Conservation (phyloP, 1,140 invertebrate species). For the Diplogasteroides magnus region DNA sequence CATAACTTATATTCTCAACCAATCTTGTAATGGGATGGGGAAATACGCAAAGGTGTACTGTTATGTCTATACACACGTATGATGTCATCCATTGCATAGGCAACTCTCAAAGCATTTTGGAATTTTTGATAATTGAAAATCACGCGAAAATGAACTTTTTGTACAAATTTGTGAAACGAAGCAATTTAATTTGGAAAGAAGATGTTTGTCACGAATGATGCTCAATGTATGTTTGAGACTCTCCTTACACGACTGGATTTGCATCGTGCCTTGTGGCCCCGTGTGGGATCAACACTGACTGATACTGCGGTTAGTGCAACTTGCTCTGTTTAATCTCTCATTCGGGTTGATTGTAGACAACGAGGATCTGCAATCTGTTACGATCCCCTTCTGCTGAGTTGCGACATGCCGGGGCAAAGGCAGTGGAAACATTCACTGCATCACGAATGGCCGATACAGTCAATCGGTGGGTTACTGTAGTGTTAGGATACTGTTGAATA, state of each 20-base stretch:
- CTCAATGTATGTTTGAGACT: slow-evolving; percentile 8
- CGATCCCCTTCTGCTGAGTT: not conserved
- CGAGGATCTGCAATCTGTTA: not conserved
- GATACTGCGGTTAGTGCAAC: slow-evolving; percentile 1
- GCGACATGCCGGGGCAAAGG: slow-evolving; percentile 17
- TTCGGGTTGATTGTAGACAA: too few relatives aligned
- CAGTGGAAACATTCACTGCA: slow-evolving; percentile 10
- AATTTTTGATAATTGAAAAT: too few relatives aligned
- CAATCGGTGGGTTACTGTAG: not conserved
- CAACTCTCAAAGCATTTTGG: too few relatives aligned
- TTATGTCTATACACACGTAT: too few relatives aligned
- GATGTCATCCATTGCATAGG: too few relatives aligned
- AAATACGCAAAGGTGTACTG: too few relatives aligned
- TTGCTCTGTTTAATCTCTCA: too few relatives aligned
- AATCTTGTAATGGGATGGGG: too few relatives aligned
- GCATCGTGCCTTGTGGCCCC: slow-evolving; percentile 16
- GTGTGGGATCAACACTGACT: slow-evolving; percentile 15
- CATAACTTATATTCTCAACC: too few relatives aligned
- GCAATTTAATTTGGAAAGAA: not conserved
- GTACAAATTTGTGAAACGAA: not conserved
- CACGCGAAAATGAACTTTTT: too few relatives aligned
- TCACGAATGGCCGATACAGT: not conserved
- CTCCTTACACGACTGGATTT: slow-evolving; percentile 19
- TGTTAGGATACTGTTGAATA: not conserved
- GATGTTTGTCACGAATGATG: not conserved